Evolutionary conservation across 2,888 invertebrate genomes (phyloP), one percentile per base, ranked within the genome.

Genomic region (Tipula lateralis): DNA sequence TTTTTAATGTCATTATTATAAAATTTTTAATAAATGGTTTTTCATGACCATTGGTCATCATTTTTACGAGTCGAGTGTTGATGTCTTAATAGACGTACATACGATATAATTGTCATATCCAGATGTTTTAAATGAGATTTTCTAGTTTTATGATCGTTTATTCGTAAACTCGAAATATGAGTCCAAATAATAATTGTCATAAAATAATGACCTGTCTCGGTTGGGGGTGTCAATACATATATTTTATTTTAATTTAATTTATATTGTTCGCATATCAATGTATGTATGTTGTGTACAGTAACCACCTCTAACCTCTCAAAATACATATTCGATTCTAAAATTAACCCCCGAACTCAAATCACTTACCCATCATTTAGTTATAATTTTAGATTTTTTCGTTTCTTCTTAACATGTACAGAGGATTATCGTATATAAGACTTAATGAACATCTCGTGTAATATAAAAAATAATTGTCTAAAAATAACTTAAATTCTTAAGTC

Each of bases 61-160:
- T 66, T 44, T 44, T 44, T 44, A 44, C 44, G 39, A 39, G 39
- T 13, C 9, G 3, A 44, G 44, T 24, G 66, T 66, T 66, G 66
- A 66, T 66, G 24, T 66, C 66, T 66, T 66, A 66, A 66, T 66
- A 66, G n/a, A n/a, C n/a, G n/a, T n/a, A n/a, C n/a, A n/a, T n/a
- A n/a, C n/a, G n/a, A n/a, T n/a, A n/a, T n/a, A n/a, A n/a, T 50
- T 50, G 44, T 50, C 44, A 19, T 50, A 16, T 66, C 19, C 66
- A 66, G 66, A 66, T 66, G 66, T 66, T 66, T 66, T 24, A 66
- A 66, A 66, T 66, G 7, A 66, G 66, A 66, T 66, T 66, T 9
- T 16, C 16, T 50, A 16, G 1, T 36, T 36, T 44, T 44, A 44
- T 44, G 13, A 44, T 44, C 44, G 44, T 9, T 9, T 24, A 24